Evolutionary conservation across 2,888 invertebrate species (phyloP).

Genomic region (Belgica antarctica): DNA sequence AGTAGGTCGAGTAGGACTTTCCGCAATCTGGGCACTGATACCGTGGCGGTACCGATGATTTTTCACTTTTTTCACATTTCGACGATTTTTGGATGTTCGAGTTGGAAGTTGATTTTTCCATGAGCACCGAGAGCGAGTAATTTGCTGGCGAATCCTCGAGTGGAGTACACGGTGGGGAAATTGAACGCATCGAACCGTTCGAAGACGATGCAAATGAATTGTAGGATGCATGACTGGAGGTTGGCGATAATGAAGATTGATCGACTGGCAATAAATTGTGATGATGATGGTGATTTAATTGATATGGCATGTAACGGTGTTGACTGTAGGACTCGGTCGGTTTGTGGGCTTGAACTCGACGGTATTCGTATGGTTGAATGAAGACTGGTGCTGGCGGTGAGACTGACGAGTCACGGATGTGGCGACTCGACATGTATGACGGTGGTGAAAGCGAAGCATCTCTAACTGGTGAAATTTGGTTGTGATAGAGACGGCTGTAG

Average conservation of each 20-base stretch:
- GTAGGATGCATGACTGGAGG: conserved; percentile 53
- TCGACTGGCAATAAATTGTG: conserved; percentile 46
- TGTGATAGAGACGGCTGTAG: conserved; percentile 42
- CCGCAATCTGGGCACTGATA: conserved; percentile 92
- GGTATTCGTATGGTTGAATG: conserved; percentile 45
- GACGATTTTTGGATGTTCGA: conserved; percentile 38
- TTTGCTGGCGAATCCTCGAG: conserved; percentile 54
- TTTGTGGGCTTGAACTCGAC: conserved; percentile 46
- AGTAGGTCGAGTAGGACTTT: conserved; percentile 94
- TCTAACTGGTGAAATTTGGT: conserved; percentile 50
- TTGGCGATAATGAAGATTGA: conserved; percentile 50
- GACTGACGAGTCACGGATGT: conserved; percentile 51
- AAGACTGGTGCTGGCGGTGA: conserved; percentile 49
- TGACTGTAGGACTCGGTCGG: conserved; percentile 41
- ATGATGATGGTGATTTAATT: conserved; percentile 48
- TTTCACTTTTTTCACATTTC: conserved; percentile 41
- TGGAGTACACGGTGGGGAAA: conserved; percentile 54
- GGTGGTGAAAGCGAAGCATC: conserved; percentile 54
- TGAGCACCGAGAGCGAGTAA: conserved; percentile 48
- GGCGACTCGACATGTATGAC: conserved; percentile 47
- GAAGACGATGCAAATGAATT: conserved; percentile 50
- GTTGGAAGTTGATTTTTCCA: conserved; percentile 44
- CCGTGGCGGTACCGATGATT: conserved; percentile 61
- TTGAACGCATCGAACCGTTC: conserved; percentile 48
- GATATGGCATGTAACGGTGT: conserved; percentile 52